Base-by-base conservation (phyloP, 2,797 vertebrate genomes). In the Coregonus suidteri region DNA sequence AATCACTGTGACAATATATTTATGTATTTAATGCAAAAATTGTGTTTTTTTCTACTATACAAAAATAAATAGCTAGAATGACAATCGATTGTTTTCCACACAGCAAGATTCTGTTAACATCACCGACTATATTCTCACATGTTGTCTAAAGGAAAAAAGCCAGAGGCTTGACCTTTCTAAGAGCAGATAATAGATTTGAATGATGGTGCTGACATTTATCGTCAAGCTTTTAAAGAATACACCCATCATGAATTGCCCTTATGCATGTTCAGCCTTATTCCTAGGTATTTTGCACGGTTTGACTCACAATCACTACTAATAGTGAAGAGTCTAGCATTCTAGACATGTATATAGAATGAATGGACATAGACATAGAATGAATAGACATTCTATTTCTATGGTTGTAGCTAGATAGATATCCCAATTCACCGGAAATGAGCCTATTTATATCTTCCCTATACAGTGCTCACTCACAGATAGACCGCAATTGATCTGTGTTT, bases 191-290 rank as follows among this genome's bases (percentile, higher is more conserved):
- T 77, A 81, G 76, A 88, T 90, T 84, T 92, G 87, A 87, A 91
- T 83, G 83, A 92, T 90, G 80, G 83, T 77, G 83, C 84, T 89
- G 89, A 85, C 91, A 91, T 93, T 92, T 91, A 76, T 82, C 30
- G 35, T 73, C 47, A 67, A 77, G 82, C 74, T 25, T 25, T 66
- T 47, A 47, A 81, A 87, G 71, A 85, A 62, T 84, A 88, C 75
- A 78, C 79, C 56, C 75, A 73, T 76, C 54, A 35, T 35, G 35
- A 35, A 35, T 35, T 35, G 25, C 25, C 25, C 25, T 25, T 25
- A 25, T 25, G 25, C 9, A 47, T 47, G 41, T 47, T 11, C 2
- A 41, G 31, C 70, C 71, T 0, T 69, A 72, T 80, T 82, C 72
- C 67, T 59, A 82, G 59, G 77, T 74, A 71, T 83, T 75, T 75